A percentile compares a stretch with the other conserved stretches of the same genome.
Evolutionary conservation across 1,140 invertebrate genomes (phyloP).

Genomic region (Magallana ariakensis): DNA sequence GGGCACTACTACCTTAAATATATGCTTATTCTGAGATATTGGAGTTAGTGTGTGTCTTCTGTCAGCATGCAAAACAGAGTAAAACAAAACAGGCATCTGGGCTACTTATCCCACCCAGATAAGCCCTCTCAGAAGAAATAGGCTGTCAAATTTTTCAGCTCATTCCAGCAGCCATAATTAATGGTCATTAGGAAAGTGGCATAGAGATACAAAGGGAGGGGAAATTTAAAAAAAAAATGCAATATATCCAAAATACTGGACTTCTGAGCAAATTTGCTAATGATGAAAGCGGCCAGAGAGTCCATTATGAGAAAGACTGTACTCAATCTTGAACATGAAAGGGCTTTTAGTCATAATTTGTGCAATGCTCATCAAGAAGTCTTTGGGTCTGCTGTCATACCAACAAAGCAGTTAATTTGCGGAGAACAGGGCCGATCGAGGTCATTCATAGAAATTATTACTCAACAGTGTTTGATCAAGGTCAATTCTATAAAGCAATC

Average conservation of each 20-base stretch:
- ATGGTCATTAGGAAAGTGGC: constrained; percentile 22
- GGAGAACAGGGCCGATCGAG: not conserved
- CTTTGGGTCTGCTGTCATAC: not conserved
- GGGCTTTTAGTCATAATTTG: constrained; percentile 31
- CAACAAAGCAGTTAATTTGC: constrained; percentile 5
- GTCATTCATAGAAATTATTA: constrained; percentile 24
- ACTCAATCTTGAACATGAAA: not conserved
- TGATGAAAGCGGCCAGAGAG: not conserved
- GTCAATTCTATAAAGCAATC: not conserved
- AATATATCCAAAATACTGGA: no score
- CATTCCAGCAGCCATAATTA: constrained; percentile 19
- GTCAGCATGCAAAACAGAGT: not conserved
- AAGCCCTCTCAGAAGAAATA: constrained; percentile 28
- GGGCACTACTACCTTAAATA: constrained; percentile 18
- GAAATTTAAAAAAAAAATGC: not conserved
- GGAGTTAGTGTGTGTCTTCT: not conserved
- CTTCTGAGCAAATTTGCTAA: no score
- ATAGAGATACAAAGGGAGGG: not conserved
- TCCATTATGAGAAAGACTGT: not conserved
- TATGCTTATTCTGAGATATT: not conserved
- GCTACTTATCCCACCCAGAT: constrained; percentile 7
- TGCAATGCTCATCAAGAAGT: constrained; percentile 15
- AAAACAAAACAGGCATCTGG: constrained; percentile 32
- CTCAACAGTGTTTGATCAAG: constrained; percentile 10
- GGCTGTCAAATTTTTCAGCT: constrained; percentile 35